phyloP scores from a whole-genome alignment of 2,113 vertebrate species.

The Phainopepla nitens region DNA sequence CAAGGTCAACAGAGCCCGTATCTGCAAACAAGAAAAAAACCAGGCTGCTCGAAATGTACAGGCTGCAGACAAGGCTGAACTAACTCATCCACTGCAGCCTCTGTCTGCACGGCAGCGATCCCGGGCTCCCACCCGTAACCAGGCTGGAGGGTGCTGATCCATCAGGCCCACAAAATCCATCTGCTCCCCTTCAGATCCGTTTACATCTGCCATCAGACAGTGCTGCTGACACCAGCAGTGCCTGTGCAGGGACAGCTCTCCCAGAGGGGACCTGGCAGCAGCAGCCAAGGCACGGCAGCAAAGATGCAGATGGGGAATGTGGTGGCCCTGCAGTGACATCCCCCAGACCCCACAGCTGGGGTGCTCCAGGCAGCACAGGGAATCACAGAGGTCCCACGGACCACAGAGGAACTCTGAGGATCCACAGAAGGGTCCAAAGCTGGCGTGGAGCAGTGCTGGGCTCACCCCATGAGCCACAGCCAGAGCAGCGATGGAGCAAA shows the following conservation, averaged over 20 bases:
- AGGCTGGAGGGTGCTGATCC: background rate
- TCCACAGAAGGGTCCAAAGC: background rate
- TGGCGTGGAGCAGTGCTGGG: rapidly evolving
- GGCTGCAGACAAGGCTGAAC: background rate
- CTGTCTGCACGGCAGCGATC: rapidly evolving
- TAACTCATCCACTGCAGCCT: background rate
- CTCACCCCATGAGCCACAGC: background rate
- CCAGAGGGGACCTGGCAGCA: background rate
- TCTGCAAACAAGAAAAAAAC: background rate
- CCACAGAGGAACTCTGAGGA: rapidly evolving
- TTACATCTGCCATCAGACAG: rapidly evolving
- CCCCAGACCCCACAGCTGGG: rapidly evolving
- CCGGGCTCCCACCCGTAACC: background rate
- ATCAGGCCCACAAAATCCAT: background rate
- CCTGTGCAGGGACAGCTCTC: background rate
- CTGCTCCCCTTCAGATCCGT: background rate
- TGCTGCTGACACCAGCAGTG: background rate
- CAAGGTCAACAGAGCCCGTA: background rate
- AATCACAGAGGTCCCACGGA: background rate
- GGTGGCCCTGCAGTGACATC: rapidly evolving
- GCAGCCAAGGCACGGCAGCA: rapidly evolving
- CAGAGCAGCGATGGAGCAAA: background rate
- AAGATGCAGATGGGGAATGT: rapidly evolving
- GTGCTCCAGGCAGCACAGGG: background rate
- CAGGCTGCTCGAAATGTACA: background rate